Base-by-base conservation (phyloP, 1,140 invertebrate species). In the Tyrophagus putrescentiae region DNA sequence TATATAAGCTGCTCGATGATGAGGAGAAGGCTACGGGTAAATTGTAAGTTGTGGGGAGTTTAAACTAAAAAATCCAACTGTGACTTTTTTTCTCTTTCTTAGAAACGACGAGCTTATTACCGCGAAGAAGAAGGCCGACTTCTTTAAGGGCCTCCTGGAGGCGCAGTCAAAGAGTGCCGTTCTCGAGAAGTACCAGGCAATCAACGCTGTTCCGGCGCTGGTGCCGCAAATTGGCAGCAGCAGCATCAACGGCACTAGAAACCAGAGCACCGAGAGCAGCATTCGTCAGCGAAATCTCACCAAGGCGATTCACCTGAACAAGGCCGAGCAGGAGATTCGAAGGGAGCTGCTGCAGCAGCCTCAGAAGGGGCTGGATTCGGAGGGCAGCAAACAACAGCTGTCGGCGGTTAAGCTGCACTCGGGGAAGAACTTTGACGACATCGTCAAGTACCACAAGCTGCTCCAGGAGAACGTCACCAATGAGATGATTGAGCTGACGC, bases 391-490 rank as follows among this genome's bases (percentile, higher is more conserved):
- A 1, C 25, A 23, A 54, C 32, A 29, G 9, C 13, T 7, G 39
- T n/a, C n/a, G n/a, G n/a, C n/a, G n/a, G n/a, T n/a, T 75, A 54
- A 31, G 25, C 28, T 3, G 25, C 13, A 54, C 39, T 9, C 27
- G 32, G 25, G 25, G 25, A 54, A 54, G 39, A 54, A 90, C 69
- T 76, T 89, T 53, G 84, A 90, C 70, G 79, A 82, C 52, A 68
- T 91, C 13, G 73, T 94, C 34, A 84, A 86, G 69, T 84, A 87
- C 70, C 85, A 93, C 69, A 80, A 86, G 66, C 80, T 83, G 65
- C 80, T 86, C 70, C 89, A 94, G 69, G 87, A 92, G 68, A 89
- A 87, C 70, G 83, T 94, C 42, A 87, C 89, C 0, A 85, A 92
- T 66, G 87, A 94, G 68, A 92, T 96, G 86, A 72, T 94, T 2